phyloP scores from a whole-genome alignment of 2,113 vertebrate species.

The Rhynchomys soricoides region DNA sequence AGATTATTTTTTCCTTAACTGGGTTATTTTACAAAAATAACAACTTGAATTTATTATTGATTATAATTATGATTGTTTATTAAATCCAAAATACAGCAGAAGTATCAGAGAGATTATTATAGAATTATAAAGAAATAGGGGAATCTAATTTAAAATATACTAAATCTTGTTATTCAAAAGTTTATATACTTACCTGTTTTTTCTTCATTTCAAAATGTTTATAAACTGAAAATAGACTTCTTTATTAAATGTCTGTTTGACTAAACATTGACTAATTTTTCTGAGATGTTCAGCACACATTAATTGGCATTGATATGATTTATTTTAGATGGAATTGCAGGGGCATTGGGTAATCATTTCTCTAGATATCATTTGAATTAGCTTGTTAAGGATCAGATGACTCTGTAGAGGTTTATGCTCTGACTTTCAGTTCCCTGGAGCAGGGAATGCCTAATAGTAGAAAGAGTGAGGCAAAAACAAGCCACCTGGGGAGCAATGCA shows the following conservation, averaged over 20 bases:
- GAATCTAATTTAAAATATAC: background rate
- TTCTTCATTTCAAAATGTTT: background rate
- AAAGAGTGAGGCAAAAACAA: constrained; percentile 23
- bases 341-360: background rate
- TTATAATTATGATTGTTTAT: background rate
- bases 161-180: background rate
- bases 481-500: constrained; percentile 53
- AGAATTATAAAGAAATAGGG: background rate
- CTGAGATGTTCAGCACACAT: background rate
- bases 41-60: background rate
- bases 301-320: background rate
- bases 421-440: background rate
- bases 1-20: constrained; percentile 16
- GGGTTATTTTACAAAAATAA: background rate
- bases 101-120: constrained; percentile 3
- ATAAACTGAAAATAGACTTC: background rate
- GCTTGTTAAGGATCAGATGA: background rate
- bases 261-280: background rate
- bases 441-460: background rate
- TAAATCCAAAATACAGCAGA: background rate
- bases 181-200: background rate
- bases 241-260: background rate
- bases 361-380: background rate
- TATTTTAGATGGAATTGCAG: background rate
- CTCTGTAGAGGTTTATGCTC: background rate